Base-by-base conservation (phyloP, 2,113 vertebrate species). In the Dasyprocta punctata region DNA sequence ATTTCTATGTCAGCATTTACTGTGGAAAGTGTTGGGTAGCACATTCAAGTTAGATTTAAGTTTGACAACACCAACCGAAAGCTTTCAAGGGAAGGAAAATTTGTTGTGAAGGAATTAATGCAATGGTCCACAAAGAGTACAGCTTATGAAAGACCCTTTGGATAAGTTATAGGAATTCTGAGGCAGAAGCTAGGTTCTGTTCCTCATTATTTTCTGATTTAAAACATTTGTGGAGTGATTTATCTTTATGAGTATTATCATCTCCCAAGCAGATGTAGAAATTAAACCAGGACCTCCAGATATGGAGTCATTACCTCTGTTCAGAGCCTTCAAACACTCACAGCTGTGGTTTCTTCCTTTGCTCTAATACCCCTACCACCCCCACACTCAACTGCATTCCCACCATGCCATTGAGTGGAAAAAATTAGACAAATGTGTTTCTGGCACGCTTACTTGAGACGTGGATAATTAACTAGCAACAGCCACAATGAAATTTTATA, bases 191-290 rank as follows among this genome's bases (percentile, higher is more conserved):
- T 9, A 24, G 52, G 58, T 86, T 88, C 71, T 47, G 19, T 49
- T 91, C 10, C 89, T 94, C 67, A 86, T 93, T 90, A 49, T 83
- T 86, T 86, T 90, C 47, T 85, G 16, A 96, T 88, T 71, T 83
- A 22, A 85, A 95, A 78, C 77, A 94, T 47, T 85, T 75, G 41
- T 5, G 54, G 67, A 28, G 7, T 60, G 47, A 89, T 87, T 63
- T 22, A 49, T 41, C n/a, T 86, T 92, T 38, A 52, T 56, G 4
- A 93, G 36, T 26, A 65, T 20, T 83, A 44, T 85, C 10, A 6
- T 89, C 67, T 93, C 84, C 38, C 56, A 69, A 89, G 24, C 49
- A 84, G n/a, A 90, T 10, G 14, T n/a, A 56, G 58, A 33, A 88
- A 54, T 83, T 49, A 75, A 80, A 19, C 1, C 65, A 63, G 17